Evolutionary conservation across 2,113 vertebrate genomes (phyloP).

Genomic region (Phoenicopterus ruber): DNA sequence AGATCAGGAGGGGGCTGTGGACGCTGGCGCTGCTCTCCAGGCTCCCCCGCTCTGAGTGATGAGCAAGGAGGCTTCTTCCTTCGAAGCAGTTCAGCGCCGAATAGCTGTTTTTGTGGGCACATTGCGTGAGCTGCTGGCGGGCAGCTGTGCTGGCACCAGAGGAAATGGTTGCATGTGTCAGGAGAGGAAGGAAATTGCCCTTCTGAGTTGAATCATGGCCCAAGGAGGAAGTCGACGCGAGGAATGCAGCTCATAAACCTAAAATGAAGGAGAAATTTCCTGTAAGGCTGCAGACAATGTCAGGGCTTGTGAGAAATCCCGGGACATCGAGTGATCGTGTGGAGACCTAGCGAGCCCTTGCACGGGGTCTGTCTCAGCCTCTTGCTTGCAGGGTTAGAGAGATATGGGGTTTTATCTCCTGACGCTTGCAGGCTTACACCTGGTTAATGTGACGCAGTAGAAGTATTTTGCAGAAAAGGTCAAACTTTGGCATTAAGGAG

Average conservation of each 20-base stretch:
- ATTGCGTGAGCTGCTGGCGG: background rate
- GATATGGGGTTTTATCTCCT: background rate
- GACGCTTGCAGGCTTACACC: background rate
- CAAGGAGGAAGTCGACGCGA: rapidly evolving
- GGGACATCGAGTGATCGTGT: rapidly evolving
- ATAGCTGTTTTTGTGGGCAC: background rate
- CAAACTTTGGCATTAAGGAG: background rate
- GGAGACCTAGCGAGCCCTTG: background rate
- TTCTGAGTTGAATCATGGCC: background rate
- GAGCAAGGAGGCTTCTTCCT: background rate
- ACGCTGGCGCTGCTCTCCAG: background rate
- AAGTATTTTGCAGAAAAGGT: background rate
- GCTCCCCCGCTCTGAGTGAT: rapidly evolving
- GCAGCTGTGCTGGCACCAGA: background rate
- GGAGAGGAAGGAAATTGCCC: background rate
- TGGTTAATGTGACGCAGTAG: background rate
- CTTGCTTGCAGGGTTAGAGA: background rate
- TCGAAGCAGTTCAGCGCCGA: background rate
- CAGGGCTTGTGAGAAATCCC: background rate
- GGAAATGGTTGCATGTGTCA: background rate
- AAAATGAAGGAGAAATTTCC: background rate
- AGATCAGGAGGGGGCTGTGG: background rate
- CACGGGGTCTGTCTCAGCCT: rapidly evolving
- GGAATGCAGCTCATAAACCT: background rate
- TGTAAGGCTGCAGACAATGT: background rate